Percentiles rank a stretch among this genome's conserved stretches.
These are phyloP conservation scores for Ormyrus nitidulus DNA, from an alignment of 2,888 invertebrate genomes.

Conservation along the genomic window DNA sequence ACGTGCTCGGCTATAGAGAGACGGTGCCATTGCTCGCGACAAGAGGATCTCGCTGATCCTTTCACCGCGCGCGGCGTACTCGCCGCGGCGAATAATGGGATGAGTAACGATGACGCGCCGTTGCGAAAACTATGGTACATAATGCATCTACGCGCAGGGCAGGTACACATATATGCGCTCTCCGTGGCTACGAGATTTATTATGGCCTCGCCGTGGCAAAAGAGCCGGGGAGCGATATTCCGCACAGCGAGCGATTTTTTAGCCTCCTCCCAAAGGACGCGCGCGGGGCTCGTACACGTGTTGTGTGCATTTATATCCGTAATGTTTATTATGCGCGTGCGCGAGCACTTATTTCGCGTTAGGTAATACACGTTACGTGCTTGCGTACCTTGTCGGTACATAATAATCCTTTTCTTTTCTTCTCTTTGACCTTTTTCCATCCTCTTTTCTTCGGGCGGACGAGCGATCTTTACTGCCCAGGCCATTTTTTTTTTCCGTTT, in stretches of 20 bases:
- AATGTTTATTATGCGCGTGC: conserved; percentile 40
- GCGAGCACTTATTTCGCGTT: conserved; percentile 36
- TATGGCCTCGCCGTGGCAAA: conserved; percentile 23
- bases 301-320: conserved; percentile 37
- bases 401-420: conserved; percentile 33
- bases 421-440: neutral
- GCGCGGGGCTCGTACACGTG: neutral
- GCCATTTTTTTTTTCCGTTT: neutral
- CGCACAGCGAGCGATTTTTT: neutral
- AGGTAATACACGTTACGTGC: conserved; percentile 47
- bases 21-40: neutral
- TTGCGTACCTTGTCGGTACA: conserved; percentile 32
- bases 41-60: conserved; percentile 11
- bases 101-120: conserved; percentile 40
- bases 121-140: conserved; percentile 36
- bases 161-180: conserved; percentile 1
- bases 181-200: conserved; percentile 40
- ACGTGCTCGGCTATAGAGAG: neutral
- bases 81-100: conserved; percentile 31
- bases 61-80: conserved; percentile 19
- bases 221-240: neutral
- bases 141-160: conserved; percentile 5
- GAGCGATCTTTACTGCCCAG: conserved; percentile 1
- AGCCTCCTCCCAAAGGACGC: neutral
- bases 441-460: neutral